phyloP scores from a whole-genome alignment of 1,140 invertebrate genomes.

The Drosophila athabasca region DNA sequence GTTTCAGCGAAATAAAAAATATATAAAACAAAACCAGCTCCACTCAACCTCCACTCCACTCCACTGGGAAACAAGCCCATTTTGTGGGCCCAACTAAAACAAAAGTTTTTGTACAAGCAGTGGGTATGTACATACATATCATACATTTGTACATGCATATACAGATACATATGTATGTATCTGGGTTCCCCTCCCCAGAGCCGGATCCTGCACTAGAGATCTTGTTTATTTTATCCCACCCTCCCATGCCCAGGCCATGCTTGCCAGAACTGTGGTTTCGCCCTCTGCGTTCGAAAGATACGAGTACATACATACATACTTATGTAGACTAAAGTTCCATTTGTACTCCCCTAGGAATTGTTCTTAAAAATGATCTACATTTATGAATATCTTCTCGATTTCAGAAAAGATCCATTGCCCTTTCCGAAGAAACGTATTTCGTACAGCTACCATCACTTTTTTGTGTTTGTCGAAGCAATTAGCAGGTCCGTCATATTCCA shows the following conservation, averaged over 20 bases:
- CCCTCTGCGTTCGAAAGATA: too few species aligned
- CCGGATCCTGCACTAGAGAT: conserved; percentile 47
- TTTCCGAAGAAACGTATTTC: background rate
- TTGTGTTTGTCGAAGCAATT: conserved; percentile 35
- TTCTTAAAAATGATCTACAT: too few species aligned
- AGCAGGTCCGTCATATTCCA: conserved; percentile 38
- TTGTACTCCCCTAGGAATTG: background rate
- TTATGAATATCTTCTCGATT: too few species aligned
- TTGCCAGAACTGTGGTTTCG: too few species aligned
- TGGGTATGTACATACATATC: too few species aligned
- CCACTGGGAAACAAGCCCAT: conserved; percentile 66
- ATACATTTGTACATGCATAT: background rate
- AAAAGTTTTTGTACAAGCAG: conserved; percentile 12
- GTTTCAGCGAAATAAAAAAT: conserved; percentile 46
- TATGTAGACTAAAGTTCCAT: too few species aligned
- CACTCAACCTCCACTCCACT: conserved; percentile 23
- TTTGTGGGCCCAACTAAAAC: conserved; percentile 42
- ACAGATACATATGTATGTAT: too few species aligned
- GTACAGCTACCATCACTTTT: background rate
- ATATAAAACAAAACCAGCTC: conserved; percentile 43
- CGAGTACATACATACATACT: too few species aligned
- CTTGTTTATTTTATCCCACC: conserved; percentile 20
- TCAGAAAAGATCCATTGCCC: background rate
- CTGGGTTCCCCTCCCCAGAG: conserved; percentile 3
- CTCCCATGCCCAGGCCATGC: too few species aligned